Base-by-base conservation (phyloP, 35 echinoderm and acorn worm species). In the Diadema setosum region DNA sequence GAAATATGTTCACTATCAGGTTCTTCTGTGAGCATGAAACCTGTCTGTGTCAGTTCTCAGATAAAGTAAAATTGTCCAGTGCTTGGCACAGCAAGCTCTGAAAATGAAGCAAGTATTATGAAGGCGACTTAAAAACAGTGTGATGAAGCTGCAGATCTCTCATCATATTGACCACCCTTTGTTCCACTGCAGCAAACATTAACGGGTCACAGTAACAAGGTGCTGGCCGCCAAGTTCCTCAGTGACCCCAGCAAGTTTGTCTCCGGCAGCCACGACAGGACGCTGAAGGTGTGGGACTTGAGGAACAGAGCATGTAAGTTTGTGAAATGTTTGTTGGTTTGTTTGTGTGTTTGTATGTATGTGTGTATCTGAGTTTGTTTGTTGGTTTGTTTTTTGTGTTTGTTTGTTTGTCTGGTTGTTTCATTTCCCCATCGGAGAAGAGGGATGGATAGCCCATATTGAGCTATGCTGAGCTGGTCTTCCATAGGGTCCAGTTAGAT, bases 191-290 rank as follows among this genome's bases (percentile, higher is more conserved):
- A 98, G 96, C 96, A 98, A 83, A 94, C 96, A 24, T 60, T 98
- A 35, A 98, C 96, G 52, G 96, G 96, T 23, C 96, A 98, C 45
- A 87, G 92, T 81, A 93, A 91, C 14, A 98, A 98, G 70, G 96
- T 98, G 9, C 52, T 93, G 61, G 92, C 96, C 17, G 96, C 92
- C 21, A 98, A 86, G 59, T 98, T 98, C 60, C 70, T 98, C 5
- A 87, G 96, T 21, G 96, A 98, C 85, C 82, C 96, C 2, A 94
- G 92, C 70, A 98, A 94, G 42, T 90, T 98, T 3, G 96, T 98
- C 11, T 98, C 96, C 23, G 96, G 96, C 1, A 98, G 96, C 76
- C 96, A 98, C 35, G 96, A 98, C 89, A 94, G 96, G 86, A 98
- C 96, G 11, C 82, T 98, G n/a, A 98, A 94, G 84, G 85, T 98